phyloP scores from a whole-genome alignment of 37 sponge, comb jelly and placozoan species.

The Aphrocallistes beatrix region DNA sequence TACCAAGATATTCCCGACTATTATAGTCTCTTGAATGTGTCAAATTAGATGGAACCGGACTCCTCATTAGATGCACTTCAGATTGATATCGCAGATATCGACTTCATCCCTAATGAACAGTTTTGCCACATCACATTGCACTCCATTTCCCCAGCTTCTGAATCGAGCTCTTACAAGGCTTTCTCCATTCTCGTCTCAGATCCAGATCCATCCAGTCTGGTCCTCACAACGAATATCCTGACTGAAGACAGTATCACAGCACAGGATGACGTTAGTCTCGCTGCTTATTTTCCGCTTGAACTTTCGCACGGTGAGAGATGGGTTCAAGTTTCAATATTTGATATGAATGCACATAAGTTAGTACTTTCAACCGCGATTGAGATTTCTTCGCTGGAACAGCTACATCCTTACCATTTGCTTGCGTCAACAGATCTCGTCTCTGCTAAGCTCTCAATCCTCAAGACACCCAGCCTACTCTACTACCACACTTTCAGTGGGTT shows the following conservation, averaged over 20 bases:
- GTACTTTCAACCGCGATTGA: not conserved
- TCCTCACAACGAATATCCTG: not conserved
- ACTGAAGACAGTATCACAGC: not conserved
- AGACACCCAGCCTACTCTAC: not conserved
- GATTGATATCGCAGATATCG: not conserved
- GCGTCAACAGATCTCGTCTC: not conserved
- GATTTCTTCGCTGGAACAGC: not conserved
- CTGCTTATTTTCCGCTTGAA: not conserved
- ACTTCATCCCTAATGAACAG: not conserved
- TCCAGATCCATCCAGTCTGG: not conserved
- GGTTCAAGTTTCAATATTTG: not conserved
- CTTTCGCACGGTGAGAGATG: not conserved
- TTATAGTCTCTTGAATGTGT: no score
- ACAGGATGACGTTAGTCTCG: not conserved
- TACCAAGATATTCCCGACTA: no score
- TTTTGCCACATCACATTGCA: not conserved
- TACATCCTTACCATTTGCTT: not conserved
- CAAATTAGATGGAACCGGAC: not conserved
- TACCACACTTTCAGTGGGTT: not conserved
- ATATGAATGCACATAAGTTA: not conserved
- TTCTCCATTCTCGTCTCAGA: not conserved
- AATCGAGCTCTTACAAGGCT: not conserved
- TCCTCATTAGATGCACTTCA: not conserved
- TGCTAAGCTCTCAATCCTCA: not conserved
- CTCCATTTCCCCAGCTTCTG: not conserved